Evolutionary conservation across 2,113 vertebrate genomes (phyloP).

Genomic region (Daphoenositta chrysoptera): DNA sequence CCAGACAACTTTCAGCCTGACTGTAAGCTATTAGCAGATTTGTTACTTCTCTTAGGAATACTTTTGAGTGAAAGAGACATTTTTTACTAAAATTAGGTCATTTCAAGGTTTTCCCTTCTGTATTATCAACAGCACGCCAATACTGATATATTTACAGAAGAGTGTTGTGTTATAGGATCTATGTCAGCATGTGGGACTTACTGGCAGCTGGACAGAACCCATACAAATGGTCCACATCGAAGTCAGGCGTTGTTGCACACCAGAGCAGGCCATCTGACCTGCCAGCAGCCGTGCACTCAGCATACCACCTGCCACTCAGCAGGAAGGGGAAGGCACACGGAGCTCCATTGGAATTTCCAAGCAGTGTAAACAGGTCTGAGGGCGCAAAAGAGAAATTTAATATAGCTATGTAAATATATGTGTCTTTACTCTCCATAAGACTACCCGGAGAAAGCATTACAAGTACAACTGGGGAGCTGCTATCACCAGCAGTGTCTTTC

Average conservation of each 20-base stretch:
- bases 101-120: neutral
- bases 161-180: neutral
- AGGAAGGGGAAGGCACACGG: conserved; percentile 87
- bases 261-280: conserved; percentile 76
- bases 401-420: accelerated
- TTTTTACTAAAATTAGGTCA: too few species aligned
- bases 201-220: conserved; percentile 83
- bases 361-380: conserved; percentile 81
- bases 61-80: too few species aligned
- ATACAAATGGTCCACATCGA: conserved; percentile 69
- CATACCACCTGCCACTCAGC: conserved; percentile 72
- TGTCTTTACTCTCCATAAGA: neutral
- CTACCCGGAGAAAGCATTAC: neutral
- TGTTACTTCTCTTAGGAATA: neutral
- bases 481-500: neutral
- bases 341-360: conserved; percentile 82
- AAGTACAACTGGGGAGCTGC: neutral
- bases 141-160: neutral
- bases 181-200: conserved; percentile 53
- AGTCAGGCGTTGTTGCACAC: conserved; percentile 82
- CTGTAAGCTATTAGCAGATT: too few species aligned
- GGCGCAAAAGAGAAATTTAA: neutral
- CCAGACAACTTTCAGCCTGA: neutral
- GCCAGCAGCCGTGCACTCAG: conserved; percentile 76
- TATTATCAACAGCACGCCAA: neutral